Conservation (phyloP, 2,888 invertebrate genomes). For the Mesorhabditis spiculigera region DNA sequence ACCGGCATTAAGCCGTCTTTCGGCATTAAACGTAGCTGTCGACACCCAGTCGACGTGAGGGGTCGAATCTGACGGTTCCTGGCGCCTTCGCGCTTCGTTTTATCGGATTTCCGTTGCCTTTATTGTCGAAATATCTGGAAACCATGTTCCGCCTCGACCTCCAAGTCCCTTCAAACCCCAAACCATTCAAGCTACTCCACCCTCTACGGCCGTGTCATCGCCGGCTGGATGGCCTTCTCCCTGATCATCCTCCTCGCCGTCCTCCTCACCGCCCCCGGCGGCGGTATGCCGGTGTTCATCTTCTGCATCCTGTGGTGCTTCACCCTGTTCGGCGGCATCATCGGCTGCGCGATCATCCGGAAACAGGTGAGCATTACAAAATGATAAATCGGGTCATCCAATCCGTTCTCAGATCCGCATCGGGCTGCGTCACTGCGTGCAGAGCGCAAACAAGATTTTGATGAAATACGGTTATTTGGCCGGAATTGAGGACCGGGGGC, state of each 20-base stretch:
- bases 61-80: too few relatives aligned
- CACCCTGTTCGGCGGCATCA: conserved; percentile 45
- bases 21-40: too few relatives aligned
- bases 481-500: conserved; percentile 86
- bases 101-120: too few relatives aligned
- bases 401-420: conserved; percentile 70
- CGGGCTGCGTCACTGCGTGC: conserved; percentile 83
- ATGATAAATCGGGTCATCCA: not conserved
- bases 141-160: too few relatives aligned
- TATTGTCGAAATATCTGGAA: too few relatives aligned
- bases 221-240: conserved; percentile 50
- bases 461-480: conserved; percentile 79
- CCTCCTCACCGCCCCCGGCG: conserved; percentile 40
- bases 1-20: too few relatives aligned
- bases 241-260: conserved; percentile 39
- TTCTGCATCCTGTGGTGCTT: conserved; percentile 49
- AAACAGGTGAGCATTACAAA: conserved; percentile 36
- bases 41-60: too few relatives aligned
- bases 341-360: conserved; percentile 47
- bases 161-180: too few relatives aligned
- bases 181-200: conserved; percentile 36
- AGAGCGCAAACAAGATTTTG: conserved; percentile 79
- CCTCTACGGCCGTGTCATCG: conserved; percentile 47
- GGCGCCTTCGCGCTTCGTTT: too few relatives aligned
- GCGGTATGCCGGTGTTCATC: conserved; percentile 46